Base-by-base conservation (phyloP, 2,113 vertebrate genomes). In the Limanda limanda region DNA sequence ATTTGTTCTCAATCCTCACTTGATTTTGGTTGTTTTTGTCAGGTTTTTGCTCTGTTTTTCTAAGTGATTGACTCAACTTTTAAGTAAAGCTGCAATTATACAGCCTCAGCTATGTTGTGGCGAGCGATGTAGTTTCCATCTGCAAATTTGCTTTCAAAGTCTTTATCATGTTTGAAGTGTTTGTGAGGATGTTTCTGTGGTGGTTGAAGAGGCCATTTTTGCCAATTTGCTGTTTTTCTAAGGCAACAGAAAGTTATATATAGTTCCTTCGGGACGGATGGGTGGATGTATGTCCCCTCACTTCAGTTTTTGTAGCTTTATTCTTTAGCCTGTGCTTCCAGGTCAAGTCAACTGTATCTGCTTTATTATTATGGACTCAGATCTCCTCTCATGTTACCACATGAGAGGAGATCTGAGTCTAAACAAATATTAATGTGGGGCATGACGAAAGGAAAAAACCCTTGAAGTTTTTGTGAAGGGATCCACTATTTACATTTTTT, bases 41-140 rank as follows among this genome's bases (percentile, higher is more conserved):
- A 17, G 20, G n/a, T 4, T 57, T 21, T 14, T 45, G 13, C 42
- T 27, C 18, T 45, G 10, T 40, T 40, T 48, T 14, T 18, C 25
- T 3, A 5, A 51, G 31, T 21, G 0, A 27, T 35, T 9, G 48
- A 40, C 18, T 58, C 1, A 17, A 61, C n/a, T 73, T 67, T 8
- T 27, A 31, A 66, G 1, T 60, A 27, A 62, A 23, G 31, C 51
- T 64, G 12, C 58, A 75, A 72, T 78, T 78, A 82, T 1, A 62
- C 59, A 55, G 10, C 54, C 74, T 71, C 58, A 71, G 45, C 65
- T 73, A 76, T 82, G 78, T 54, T 82, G 31, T 45, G 60, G 55
- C 51, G 21, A n/a, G 45, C 8, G 13, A 55, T 48, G 52, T 45
- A 17, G 31, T 12, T 6, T 55, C 24, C 25, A 17, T 55, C n/a